Conservation (phyloP, 1,140 invertebrate species). For the Himalopsyche phryganea region DNA sequence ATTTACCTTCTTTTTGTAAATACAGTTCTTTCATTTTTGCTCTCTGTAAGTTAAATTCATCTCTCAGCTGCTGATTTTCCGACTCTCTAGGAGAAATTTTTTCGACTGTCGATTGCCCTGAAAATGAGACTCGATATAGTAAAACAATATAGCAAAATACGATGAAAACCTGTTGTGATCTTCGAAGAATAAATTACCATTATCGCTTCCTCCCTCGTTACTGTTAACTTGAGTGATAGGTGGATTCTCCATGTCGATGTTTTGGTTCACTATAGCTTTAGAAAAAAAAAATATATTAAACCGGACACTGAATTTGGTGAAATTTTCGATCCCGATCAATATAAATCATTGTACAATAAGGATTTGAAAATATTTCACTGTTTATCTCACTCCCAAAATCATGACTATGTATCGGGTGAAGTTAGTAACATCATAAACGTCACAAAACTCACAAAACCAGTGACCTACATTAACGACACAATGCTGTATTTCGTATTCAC, state of each 20-base stretch:
- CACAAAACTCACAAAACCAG: not conserved
- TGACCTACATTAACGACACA: constrained; percentile 13
- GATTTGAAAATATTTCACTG: constrained; percentile 5
- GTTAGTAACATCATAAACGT: constrained; percentile 23
- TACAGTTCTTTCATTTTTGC: constrained; percentile 90
- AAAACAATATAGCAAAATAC: not conserved
- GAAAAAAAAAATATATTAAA: not conserved
- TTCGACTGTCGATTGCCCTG: constrained; percentile 13
- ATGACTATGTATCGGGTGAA: constrained; percentile 18
- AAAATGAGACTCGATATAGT: not conserved
- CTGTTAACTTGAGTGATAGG: constrained; percentile 8
- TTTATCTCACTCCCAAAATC: constrained; percentile 14
- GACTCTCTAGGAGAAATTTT: constrained; percentile 38
- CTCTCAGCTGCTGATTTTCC: constrained; percentile 67
- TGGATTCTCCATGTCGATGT: constrained; percentile 22
- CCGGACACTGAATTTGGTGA: not conserved
- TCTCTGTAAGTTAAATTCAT: constrained; percentile 83
- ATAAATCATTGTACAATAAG: constrained; percentile 12
- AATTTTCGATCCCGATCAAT: constrained; percentile 1
- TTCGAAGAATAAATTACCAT: constrained; percentile 2
- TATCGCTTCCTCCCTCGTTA: constrained; percentile 18
- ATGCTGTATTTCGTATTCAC: not conserved
- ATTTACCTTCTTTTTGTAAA: constrained; percentile 85
- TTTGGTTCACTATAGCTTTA: not conserved
- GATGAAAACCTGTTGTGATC: not conserved